phyloP scores from a whole-genome alignment of 2,113 vertebrate species.

The Crypturellus undulatus region DNA sequence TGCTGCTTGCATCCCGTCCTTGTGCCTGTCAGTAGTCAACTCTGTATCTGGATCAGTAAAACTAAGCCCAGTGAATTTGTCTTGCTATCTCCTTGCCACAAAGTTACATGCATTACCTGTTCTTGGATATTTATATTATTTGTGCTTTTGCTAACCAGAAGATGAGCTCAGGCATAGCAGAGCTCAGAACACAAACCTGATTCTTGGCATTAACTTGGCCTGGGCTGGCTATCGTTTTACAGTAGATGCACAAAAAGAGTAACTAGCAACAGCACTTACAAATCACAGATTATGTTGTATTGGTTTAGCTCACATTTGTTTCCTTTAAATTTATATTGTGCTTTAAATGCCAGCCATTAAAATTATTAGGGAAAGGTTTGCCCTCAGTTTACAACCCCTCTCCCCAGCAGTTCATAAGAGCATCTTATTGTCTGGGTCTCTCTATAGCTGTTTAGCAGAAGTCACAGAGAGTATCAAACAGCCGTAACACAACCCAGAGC shows the following conservation, averaged over 20 bases:
- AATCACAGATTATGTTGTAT: conserved; percentile 56
- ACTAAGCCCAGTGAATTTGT: conserved; percentile 65
- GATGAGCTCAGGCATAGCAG: conserved; percentile 69
- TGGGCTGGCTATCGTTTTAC: conserved; percentile 72
- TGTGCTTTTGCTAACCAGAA: conserved; percentile 67
- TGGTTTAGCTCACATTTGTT: conserved; percentile 53
- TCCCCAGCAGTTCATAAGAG: neutral
- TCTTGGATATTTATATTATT: conserved; percentile 70
- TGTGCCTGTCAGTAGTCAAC: conserved; percentile 7
- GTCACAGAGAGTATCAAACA: neutral
- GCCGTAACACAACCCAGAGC: neutral
- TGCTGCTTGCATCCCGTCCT: neutral
- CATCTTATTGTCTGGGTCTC: neutral
- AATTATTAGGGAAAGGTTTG: conserved; percentile 46
- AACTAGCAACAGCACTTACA: conserved; percentile 59
- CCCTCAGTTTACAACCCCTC: conserved; percentile 39
- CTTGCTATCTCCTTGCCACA: conserved; percentile 64
- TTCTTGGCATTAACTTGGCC: conserved; percentile 69
- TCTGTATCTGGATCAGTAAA: conserved; percentile 33
- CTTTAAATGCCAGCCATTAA: conserved; percentile 59
- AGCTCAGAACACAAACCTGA: conserved; percentile 64
- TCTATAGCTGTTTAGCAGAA: neutral
- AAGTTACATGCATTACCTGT: conserved; percentile 64
- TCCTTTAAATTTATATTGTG: conserved; percentile 61
- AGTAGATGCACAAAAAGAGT: conserved; percentile 68